Conservation (phyloP, 2,888 invertebrate species). For the Dicycla oo region DNA sequence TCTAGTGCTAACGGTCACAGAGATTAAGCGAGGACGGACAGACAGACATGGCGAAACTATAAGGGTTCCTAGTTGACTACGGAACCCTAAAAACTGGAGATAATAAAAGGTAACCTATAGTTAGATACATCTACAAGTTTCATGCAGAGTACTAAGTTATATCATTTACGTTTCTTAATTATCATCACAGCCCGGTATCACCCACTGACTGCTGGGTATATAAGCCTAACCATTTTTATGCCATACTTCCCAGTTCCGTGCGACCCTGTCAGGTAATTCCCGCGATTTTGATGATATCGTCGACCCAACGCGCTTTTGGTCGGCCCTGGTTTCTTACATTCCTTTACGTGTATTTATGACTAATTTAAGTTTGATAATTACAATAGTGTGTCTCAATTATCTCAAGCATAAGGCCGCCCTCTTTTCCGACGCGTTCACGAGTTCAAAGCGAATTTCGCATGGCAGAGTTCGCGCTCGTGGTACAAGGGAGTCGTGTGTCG, state of each 20-base stretch:
- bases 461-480: not conserved
- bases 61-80: no score
- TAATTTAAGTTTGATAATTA: not conserved
- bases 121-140: not conserved
- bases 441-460: not conserved
- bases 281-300: not conserved
- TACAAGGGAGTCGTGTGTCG: not conserved
- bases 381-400: not conserved
- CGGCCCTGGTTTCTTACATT: not conserved
- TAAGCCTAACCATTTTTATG: not conserved
- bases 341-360: not conserved
- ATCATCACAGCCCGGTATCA: no score
- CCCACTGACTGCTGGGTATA: not conserved
- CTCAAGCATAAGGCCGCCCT: not conserved
- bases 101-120: not conserved
- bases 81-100: not conserved
- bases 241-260: no score
- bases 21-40: no score
- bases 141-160: constrained; percentile 8
- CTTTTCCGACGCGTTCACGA: not conserved
- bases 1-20: no score
- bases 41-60: no score
- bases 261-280: not conserved
- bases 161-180: not conserved
- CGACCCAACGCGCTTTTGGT: no score